Evolutionary conservation across 2,113 vertebrate genomes (phyloP).

Genomic region (Tetraodon nigroviridis): DNA sequence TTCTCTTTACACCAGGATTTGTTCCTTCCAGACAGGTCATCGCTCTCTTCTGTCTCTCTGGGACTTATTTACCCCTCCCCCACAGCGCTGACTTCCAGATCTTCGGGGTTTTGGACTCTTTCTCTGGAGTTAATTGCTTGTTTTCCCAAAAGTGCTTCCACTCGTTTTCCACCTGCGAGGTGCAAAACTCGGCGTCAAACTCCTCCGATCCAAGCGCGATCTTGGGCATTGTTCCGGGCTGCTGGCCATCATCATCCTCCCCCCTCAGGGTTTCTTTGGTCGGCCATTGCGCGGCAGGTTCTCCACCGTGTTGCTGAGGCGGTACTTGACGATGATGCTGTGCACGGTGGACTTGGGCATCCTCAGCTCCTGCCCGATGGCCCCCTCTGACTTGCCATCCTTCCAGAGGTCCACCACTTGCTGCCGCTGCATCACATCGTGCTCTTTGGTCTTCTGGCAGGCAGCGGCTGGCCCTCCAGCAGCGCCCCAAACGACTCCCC

Average conservation of each 20-base stretch:
- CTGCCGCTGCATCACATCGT: conserved; percentile 78
- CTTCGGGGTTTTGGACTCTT: conserved; percentile 23
- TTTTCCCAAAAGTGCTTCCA: conserved; percentile 46
- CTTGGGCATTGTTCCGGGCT: conserved; percentile 21
- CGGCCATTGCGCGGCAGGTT: conserved; percentile 78
- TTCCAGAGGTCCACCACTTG: conserved; percentile 82
- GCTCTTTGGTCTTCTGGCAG: conserved; percentile 82
- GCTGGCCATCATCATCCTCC: conserved; percentile 1
- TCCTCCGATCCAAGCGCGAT: conserved; percentile 21
- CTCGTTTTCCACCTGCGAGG: conserved; percentile 14
- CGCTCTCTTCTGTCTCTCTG: conserved; percentile 14
- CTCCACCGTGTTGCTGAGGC: conserved; percentile 81
- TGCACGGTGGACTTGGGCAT: conserved; percentile 82
- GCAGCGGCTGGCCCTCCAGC: conserved; percentile 46
- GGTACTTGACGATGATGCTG: conserved; percentile 82
- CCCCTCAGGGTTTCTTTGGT: conserved; percentile 74
- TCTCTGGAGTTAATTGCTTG: conserved; percentile 38
- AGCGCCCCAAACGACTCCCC: conserved; percentile 54
- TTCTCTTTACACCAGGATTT: conserved; percentile 11
- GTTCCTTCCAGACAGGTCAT: conserved; percentile 34
- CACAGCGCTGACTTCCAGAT: conserved; percentile 31
- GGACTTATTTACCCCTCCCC: conserved; percentile 14
- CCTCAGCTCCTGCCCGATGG: conserved; percentile 77
- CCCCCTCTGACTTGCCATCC: conserved; percentile 79
- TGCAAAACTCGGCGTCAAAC: conserved; percentile 46